Base-by-base conservation (phyloP, 2,888 invertebrate genomes). In the Phyllotreta striolata region DNA sequence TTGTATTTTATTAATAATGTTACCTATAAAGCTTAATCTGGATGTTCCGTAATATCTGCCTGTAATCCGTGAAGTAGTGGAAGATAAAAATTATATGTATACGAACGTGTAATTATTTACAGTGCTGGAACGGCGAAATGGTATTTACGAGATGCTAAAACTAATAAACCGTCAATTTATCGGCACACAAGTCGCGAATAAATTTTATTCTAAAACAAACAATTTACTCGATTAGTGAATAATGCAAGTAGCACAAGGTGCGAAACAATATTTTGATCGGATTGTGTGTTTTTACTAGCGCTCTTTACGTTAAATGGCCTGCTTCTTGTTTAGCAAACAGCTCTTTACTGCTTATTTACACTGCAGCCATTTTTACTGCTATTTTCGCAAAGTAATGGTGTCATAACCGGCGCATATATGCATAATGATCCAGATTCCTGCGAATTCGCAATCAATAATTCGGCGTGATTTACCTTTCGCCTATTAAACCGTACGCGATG, bases 101-200 rank as follows among this genome's bases (percentile, higher is more conserved):
- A 24, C 24, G 24, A 24, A 24, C 24, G 24, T 24, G 24, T 24
- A 24, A 24, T 24, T 24, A 24, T 24, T 24, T 24, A 24, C 24
- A 24, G 64, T 66, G n/a, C n/a, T n/a, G 63, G 60, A 65, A 61
- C 54, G 62, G 64, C 68, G 61, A 59, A 61, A 43, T 41, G 55
- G 55, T 64, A 66, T 69, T 69, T 69, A 69, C 55, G 67, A 64
- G 63, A 69, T 64, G 66, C 60, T 67, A 65, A 69, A 64, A 58
- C 65, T 64, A 62, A 62, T 67, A 64, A 69, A 64, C 62, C 66
- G 66, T 66, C 69, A 67, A 69, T 69, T 67, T 69, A 69, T 69
- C 61, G 67, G 66, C 63, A 55, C 24, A 24, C 55, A 54, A 59
- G 61, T 51, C 54, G 38, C 51, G 57, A 40, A 66, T 67, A 69